Conservation (phyloP, 2,113 vertebrate genomes). For the Thunnus maccoyii region DNA sequence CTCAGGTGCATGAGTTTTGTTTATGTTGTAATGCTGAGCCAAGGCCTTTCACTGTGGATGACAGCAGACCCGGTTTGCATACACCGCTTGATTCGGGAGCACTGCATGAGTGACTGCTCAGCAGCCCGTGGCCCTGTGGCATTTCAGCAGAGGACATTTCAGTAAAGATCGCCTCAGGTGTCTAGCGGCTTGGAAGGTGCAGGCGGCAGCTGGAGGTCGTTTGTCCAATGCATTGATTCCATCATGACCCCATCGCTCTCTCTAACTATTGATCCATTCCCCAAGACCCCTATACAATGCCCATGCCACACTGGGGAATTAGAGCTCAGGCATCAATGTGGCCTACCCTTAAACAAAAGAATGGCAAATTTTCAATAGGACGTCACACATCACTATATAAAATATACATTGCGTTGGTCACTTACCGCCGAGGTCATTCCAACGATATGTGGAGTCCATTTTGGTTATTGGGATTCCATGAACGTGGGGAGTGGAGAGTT, state of each 20-base stretch:
- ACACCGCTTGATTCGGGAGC: constrained; percentile 72
- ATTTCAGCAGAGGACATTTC: constrained; percentile 82
- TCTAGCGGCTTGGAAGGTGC: constrained; percentile 73
- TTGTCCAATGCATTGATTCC: constrained; percentile 79
- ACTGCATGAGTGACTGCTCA: constrained; percentile 81
- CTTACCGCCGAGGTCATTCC: constrained; percentile 70
- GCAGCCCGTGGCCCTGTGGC: constrained; percentile 77
- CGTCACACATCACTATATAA: constrained; percentile 67
- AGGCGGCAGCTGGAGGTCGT: constrained; percentile 76
- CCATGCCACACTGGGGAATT: constrained; percentile 64
- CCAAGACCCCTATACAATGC: constrained; percentile 71
- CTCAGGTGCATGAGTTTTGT: constrained; percentile 80
- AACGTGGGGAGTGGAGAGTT: constrained; percentile 54
- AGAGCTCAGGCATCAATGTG: constrained; percentile 53
- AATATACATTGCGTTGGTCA: constrained; percentile 52
- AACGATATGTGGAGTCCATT: constrained; percentile 60
- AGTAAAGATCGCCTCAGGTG: constrained; percentile 81
- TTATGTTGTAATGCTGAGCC: constrained; percentile 78
- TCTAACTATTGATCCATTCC: constrained; percentile 77
- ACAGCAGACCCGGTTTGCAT: constrained; percentile 76
- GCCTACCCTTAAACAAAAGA: constrained; percentile 58
- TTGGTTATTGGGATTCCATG: constrained; percentile 74
- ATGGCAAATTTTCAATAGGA: constrained; percentile 73
- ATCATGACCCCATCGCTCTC: constrained; percentile 73
- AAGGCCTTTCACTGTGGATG: constrained; percentile 69